Evolutionary conservation across 2,797 vertebrate genomes (phyloP).

Genomic region (Glyptemys insculpta): DNA sequence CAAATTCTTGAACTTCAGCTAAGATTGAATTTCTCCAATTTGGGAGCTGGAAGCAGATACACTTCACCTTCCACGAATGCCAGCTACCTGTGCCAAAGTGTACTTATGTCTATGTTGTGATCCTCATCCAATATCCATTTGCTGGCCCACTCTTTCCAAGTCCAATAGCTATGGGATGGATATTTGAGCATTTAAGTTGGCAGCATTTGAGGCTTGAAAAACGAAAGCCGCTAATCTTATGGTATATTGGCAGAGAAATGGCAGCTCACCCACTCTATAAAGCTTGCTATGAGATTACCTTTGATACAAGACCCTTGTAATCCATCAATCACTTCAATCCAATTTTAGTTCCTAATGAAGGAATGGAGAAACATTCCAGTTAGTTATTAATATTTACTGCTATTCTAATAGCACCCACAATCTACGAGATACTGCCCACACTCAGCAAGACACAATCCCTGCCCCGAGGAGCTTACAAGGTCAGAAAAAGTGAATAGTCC

Average conservation of each 20-base stretch:
- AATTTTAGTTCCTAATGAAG: constrained; percentile 19
- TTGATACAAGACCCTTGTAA: neutral
- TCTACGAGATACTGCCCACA: neutral
- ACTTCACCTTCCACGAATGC: neutral
- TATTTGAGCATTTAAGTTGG: constrained; percentile 52
- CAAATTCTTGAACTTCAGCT: constrained; percentile 33
- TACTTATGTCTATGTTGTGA: constrained; percentile 35
- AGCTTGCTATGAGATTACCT: constrained; percentile 14
- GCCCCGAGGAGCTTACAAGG: neutral
- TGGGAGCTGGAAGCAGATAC: neutral
- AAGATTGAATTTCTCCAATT: neutral
- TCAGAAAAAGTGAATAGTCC: neutral
- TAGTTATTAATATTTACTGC: neutral
- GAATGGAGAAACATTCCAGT: neutral
- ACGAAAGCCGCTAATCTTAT: neutral
- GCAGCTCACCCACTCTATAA: neutral
- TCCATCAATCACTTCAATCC: neutral
- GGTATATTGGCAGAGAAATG: neutral
- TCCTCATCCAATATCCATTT: constrained; percentile 46
- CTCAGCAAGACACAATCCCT: neutral
- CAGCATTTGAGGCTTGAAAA: neutral
- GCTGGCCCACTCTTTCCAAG: constrained; percentile 23
- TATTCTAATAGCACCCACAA: neutral
- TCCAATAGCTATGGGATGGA: constrained; percentile 7
- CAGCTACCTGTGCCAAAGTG: constrained; percentile 37